Percentiles rank a stretch among this genome's conserved stretches.
Conservation (phyloP, 2,797 vertebrate genomes). For the Manis javanica region DNA sequence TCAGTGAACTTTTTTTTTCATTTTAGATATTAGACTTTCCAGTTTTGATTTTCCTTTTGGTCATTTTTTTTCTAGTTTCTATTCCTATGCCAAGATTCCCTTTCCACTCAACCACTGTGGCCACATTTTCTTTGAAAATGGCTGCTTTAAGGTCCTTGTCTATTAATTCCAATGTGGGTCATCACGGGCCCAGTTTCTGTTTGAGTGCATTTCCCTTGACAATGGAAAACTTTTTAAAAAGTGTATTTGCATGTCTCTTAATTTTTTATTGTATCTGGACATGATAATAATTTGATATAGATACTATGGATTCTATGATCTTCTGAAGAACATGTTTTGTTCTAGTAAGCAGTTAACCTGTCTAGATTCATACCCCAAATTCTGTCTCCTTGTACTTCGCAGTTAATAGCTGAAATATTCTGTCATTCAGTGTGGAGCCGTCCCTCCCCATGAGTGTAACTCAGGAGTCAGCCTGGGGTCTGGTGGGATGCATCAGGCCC, state of each 20-base stretch:
- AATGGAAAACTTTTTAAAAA: not conserved
- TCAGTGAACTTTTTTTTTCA: not conserved
- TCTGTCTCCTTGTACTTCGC: not conserved
- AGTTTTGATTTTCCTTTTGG: slow-evolving; percentile 1
- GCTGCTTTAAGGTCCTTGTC: not conserved
- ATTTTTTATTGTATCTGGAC: not conserved
- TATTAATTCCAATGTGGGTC: not conserved
- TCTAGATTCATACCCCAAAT: not conserved
- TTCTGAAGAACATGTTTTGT: slow-evolving; percentile 12
- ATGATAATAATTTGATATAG: not conserved
- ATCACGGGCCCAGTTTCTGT: not conserved
- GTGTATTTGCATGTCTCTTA: not conserved
- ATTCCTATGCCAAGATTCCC: not conserved
- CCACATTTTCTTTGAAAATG: not conserved
- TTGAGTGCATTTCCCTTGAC: not conserved
- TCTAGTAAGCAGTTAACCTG: not conserved
- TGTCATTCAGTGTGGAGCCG: not conserved
- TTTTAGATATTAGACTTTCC: not conserved
- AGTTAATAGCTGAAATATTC: not conserved
- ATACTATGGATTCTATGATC: not conserved
- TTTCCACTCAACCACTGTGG: not conserved
- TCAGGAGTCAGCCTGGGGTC: not conserved
- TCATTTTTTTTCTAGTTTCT: not conserved
- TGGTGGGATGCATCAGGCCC: not conserved
- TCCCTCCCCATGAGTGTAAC: not conserved